These are phyloP conservation scores for Anguilla japonica DNA, from an alignment of 2,113 vertebrate genomes.

Conservation along the genomic window DNA sequence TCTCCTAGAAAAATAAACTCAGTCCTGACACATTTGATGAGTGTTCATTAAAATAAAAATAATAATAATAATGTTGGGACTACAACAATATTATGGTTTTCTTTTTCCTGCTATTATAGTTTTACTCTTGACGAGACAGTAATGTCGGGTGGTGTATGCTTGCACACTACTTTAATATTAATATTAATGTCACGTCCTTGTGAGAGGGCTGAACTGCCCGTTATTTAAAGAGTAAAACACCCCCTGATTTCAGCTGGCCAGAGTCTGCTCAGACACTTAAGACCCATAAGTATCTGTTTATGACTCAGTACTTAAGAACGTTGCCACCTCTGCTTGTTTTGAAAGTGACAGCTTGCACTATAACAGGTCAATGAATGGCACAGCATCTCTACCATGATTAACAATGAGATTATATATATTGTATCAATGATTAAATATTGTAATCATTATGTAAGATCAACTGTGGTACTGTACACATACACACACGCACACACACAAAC, in stretches of 20 bases:
- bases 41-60: slow-evolving; percentile 28
- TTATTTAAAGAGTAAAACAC: too few species aligned
- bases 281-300: neutral
- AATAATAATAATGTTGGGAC: slow-evolving; percentile 20
- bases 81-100: slow-evolving; percentile 42
- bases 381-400: neutral
- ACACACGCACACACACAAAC: neutral
- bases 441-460: neutral
- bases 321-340: neutral
- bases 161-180: neutral
- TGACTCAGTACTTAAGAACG: neutral
- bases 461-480: neutral
- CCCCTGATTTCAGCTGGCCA: neutral
- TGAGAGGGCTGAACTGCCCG: neutral
- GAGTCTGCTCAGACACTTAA: neutral
- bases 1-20: neutral
- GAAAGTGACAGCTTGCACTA: neutral
- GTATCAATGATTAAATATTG: neutral
- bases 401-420: neutral
- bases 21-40: slow-evolving; percentile 3
- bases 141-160: neutral
- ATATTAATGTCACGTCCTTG: neutral
- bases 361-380: too few species aligned
- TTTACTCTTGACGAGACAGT: neutral
- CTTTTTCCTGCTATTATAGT: slow-evolving; percentile 29